phyloP scores from a whole-genome alignment of 2,888 invertebrate species.

The Dryadula phaetusa region DNA sequence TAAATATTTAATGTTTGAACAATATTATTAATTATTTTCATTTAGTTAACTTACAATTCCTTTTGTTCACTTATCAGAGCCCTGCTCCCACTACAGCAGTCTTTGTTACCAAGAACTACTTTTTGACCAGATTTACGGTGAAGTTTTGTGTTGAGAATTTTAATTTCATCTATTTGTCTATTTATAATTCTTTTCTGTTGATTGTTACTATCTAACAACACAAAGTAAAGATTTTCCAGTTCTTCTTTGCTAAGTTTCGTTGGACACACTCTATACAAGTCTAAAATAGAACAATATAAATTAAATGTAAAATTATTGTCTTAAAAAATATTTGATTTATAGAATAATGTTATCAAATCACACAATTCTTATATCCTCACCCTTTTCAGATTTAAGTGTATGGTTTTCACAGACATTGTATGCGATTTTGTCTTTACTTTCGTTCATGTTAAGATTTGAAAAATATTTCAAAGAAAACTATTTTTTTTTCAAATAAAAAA shows the following conservation, averaged over 20 bases:
- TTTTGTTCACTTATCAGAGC: constrained; percentile 63
- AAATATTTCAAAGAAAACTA: not conserved
- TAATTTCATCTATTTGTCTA: constrained; percentile 82
- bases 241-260: constrained; percentile 85
- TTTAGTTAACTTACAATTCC: constrained; percentile 60
- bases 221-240: constrained; percentile 87
- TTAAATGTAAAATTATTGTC: not conserved
- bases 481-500: constrained; percentile 5
- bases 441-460: constrained; percentile 52
- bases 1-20: too few species aligned
- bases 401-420: constrained; percentile 54
- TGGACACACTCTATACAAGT: constrained; percentile 62
- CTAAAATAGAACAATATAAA: constrained; percentile 47
- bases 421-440: constrained; percentile 51
- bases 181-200: constrained; percentile 86
- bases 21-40: too few species aligned
- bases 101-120: constrained; percentile 53
- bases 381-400: constrained; percentile 48
- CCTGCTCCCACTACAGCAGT: constrained; percentile 59
- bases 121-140: constrained; percentile 62
- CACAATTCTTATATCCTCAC: too few species aligned
- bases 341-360: constrained; percentile 3
- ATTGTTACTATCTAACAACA: constrained; percentile 84
- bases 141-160: constrained; percentile 61
- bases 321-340: not conserved